Evolutionary conservation across 2,113 vertebrate genomes (phyloP), one percentile per base, ranked within the genome.

Genomic region (Euleptes europaea): DNA sequence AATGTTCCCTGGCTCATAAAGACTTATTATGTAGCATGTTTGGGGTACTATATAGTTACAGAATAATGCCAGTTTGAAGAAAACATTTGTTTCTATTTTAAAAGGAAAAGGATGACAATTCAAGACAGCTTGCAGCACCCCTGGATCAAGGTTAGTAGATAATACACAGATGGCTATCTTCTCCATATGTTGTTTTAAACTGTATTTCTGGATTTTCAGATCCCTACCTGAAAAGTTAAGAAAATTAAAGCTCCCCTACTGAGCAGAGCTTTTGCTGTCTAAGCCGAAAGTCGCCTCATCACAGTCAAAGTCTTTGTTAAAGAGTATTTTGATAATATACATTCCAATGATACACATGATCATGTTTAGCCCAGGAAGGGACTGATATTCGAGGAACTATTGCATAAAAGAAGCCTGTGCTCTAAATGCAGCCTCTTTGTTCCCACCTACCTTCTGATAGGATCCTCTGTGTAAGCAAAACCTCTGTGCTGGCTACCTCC

Each of bases 31-130:
- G 83, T 92, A 65, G 88, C 84, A 77, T 40, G 38, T 77, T 84
- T 80, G 38, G 21, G 49, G 17, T n/a, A 31, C 47, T 78, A 47
- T 69, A 49, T 75, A 66, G 28, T 11, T 49, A 31, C 60, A 63
- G 3, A 57, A 57, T 23, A 10, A 63, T 63, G 26, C 33, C 0
- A 8, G 4, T 78, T 40, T 9, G 38, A 33, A 73, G 51, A 86
- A 35, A 10, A 31, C 77, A 0, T 54, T 60, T 28, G 57, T 80
- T 69, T 72, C 15, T 90, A 42, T 38, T 86, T 75, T 88, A 66
- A 5, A 95, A 99, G 99, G 96, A 99, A 98, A 90, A 98, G 99
- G 96, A 99, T 99, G 98, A 98, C 97, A 49, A 98, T 99, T 91
- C 96, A 98, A 94, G 98, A 99, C 86, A 99, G 98, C 93, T 96